phyloP scores from a whole-genome alignment of 2,113 vertebrate species.

The Cyprichromis sp. region DNA sequence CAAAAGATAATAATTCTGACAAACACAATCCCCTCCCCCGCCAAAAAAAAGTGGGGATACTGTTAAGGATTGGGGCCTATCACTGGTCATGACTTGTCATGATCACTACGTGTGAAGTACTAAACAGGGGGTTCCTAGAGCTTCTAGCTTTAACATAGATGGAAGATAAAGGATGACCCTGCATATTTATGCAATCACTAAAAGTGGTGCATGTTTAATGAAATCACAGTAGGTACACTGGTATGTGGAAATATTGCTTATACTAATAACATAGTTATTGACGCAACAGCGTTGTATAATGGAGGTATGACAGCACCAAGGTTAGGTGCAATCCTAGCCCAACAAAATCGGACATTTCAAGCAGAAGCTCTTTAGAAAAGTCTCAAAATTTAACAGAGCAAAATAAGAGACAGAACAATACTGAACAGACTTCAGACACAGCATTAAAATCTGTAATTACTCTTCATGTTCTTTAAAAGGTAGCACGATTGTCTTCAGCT shows the following conservation, averaged over 20 bases:
- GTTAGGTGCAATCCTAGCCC: background rate
- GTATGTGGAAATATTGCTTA: constrained; percentile 24
- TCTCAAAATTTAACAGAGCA: background rate
- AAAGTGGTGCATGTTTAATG: background rate
- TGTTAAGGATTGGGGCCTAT: background rate
- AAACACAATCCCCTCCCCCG: background rate
- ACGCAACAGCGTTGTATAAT: constrained; percentile 42
- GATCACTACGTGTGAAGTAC: background rate
- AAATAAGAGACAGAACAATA: background rate
- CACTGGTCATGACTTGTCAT: background rate
- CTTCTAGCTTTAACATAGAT: background rate
- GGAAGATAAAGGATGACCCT: background rate
- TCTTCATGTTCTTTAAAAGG: background rate
- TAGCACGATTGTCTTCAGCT: background rate
- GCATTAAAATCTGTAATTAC: background rate
- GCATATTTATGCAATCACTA: background rate
- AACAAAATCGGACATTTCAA: background rate
- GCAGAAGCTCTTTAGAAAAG: background rate
- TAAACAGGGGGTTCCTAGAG: background rate
- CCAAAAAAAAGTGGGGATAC: background rate
- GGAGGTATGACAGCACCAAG: background rate
- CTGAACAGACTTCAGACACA: background rate
- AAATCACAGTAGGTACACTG: background rate
- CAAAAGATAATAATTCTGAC: background rate
- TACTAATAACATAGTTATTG: constrained; percentile 56